Percentiles rank a stretch among this genome's conserved stretches.
Evolutionary conservation across 2,888 invertebrate genomes (phyloP).

Genomic region (Coleophora flavipennella): DNA sequence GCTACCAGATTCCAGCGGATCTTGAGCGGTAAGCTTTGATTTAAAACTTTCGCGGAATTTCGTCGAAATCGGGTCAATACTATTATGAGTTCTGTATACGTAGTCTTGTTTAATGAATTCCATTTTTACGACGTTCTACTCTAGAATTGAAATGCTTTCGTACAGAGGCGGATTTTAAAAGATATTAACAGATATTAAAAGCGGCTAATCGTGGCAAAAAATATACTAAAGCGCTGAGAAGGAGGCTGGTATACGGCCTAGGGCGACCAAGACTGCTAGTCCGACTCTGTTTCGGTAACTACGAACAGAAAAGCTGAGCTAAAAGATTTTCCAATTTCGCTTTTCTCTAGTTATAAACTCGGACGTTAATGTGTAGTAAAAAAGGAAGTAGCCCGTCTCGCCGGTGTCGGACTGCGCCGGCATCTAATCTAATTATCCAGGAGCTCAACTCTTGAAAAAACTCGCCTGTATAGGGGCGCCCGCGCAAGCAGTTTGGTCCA

Average conservation of each 20-base stretch:
- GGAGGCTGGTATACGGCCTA: no score
- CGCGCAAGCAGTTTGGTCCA: conserved; percentile 41
- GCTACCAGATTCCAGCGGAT: conserved; percentile 12
- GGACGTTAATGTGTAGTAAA: conserved; percentile 23
- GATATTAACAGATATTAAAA: no score
- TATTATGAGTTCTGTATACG: no score
- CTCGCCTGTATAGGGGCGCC: conserved; percentile 31
- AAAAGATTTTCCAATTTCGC: conserved; percentile 17
- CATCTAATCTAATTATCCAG: conserved; percentile 59
- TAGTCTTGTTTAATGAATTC: no score
- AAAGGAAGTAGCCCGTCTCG: conserved; percentile 21
- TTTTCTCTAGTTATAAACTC: conserved; percentile 19
- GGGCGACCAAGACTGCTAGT: no score
- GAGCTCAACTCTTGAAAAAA: conserved; percentile 42
- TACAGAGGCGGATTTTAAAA: no score
- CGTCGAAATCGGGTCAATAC: no score
- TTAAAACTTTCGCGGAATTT: background rate
- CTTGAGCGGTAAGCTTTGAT: conserved; percentile 14
- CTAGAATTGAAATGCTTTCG: no score
- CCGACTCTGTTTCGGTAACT: no score
- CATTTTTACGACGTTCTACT: no score
- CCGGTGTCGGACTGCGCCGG: conserved; percentile 28
- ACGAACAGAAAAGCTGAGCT: background rate
- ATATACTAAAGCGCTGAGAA: no score
- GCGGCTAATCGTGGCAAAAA: no score